Conservation (phyloP, 2,797 vertebrate genomes). For the Siniperca undulata region DNA sequence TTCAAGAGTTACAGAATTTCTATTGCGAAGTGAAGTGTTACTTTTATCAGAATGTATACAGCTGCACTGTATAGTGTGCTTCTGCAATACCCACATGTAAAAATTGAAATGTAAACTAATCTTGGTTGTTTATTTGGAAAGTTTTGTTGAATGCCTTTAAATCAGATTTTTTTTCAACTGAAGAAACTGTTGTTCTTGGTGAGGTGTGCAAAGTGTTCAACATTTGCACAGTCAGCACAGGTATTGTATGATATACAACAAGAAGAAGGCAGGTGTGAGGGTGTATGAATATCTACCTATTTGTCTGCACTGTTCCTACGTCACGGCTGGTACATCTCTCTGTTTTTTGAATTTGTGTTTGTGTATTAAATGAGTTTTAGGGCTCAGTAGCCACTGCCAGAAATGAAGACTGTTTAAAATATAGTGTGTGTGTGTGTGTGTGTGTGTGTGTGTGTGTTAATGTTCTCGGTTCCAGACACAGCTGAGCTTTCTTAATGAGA, state of each 20-base stretch:
- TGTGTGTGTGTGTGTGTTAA: constrained; percentile 10
- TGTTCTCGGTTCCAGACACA: constrained; percentile 34
- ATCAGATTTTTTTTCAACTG: background rate
- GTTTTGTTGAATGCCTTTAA: constrained; percentile 12
- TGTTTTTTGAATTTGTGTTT: constrained; percentile 11
- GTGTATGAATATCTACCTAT: background rate
- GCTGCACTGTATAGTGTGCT: background rate
- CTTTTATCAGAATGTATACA: constrained; percentile 8
- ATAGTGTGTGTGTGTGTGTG: constrained; percentile 16
- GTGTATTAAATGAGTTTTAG: background rate
- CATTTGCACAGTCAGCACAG: background rate
- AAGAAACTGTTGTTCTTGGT: constrained; percentile 1
- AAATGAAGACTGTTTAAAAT: constrained; percentile 6
- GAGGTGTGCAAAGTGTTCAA: background rate
- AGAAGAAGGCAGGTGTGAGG: background rate
- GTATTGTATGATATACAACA: background rate
- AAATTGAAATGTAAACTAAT: constrained; percentile 15
- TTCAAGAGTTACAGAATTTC: constrained; percentile 5
- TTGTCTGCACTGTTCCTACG: background rate
- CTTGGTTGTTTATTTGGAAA: constrained; percentile 18
- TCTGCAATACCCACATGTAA: background rate
- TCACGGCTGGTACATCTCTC: background rate
- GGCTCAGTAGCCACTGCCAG: background rate
- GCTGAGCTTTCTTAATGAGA: constrained; percentile 64
- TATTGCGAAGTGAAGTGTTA: background rate